A percentile compares a stretch with the other conserved stretches of the same genome.
These are phyloP conservation scores for Progne subis DNA, from an alignment of 2,113 vertebrate species.

Conservation along the genomic window DNA sequence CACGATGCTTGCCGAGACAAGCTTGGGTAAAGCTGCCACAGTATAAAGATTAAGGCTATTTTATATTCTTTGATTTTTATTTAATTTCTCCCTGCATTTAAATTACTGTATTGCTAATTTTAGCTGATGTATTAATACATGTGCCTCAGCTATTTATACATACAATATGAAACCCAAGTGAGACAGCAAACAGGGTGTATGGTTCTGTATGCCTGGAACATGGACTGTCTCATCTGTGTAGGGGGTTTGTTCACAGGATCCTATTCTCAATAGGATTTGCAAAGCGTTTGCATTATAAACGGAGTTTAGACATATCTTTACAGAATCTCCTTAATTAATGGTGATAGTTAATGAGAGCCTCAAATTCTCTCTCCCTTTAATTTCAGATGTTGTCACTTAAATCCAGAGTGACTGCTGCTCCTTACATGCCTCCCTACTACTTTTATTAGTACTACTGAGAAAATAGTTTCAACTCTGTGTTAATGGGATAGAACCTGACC, in stretches of 20 bases:
- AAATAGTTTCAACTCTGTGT: background rate
- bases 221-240: background rate
- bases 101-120: conserved; percentile 58
- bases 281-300: background rate
- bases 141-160: conserved; percentile 3
- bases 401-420: background rate
- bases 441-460: background rate
- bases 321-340: background rate
- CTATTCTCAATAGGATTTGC: background rate
- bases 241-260: background rate
- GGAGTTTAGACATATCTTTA: background rate
- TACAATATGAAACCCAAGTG: conserved; percentile 16
- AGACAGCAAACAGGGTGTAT: background rate
- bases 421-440: background rate
- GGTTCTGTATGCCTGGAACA: background rate
- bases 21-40: conserved; percentile 27
- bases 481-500: background rate
- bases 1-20: conserved; percentile 22
- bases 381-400: background rate
- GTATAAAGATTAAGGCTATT: conserved; percentile 62
- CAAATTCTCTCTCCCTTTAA: background rate
- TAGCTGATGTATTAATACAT: conserved; percentile 18
- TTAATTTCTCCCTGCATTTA: conserved; percentile 47
- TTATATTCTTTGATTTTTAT: conserved; percentile 69
- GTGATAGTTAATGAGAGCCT: background rate